These are phyloP conservation scores for Platyscapa corneri DNA, from an alignment of 1,140 invertebrate genomes.

Conservation along the genomic window DNA sequence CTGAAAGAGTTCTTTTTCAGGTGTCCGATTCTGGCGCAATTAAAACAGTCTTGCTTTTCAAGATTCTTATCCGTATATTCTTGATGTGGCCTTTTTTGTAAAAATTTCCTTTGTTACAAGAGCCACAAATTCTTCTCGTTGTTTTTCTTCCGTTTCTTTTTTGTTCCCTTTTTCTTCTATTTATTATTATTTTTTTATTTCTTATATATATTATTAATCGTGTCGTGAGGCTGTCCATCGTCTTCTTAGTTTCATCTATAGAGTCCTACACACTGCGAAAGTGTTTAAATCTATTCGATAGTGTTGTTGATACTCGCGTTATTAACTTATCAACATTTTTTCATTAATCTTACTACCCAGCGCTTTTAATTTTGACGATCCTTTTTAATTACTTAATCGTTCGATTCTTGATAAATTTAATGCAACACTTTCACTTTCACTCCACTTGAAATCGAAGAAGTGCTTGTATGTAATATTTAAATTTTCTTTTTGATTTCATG, in stretches of 20 bases:
- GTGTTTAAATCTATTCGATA: slow-evolving; percentile 19
- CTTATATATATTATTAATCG: neutral
- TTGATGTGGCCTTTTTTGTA: neutral
- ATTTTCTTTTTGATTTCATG: slow-evolving; percentile 5
- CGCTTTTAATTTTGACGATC: slow-evolving; percentile 14
- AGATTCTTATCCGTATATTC: neutral
- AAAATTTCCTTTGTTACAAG: neutral
- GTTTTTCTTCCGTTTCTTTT: too few species aligned
- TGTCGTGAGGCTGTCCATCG: too few species aligned
- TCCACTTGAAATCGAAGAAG: neutral
- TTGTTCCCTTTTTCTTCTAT: neutral
- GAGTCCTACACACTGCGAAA: slow-evolving; percentile 29
- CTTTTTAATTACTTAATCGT: neutral
- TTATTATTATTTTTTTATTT: neutral
- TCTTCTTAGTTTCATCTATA: neutral
- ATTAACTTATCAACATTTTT: slow-evolving; percentile 13
- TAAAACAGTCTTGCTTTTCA: neutral
- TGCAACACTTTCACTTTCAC: slow-evolving; percentile 17
- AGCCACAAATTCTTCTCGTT: neutral
- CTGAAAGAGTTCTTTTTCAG: neutral
- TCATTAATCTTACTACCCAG: slow-evolving; percentile 5
- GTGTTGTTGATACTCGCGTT: neutral
- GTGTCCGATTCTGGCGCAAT: neutral
- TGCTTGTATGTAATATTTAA: slow-evolving; percentile 6
- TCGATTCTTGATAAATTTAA: too few species aligned